Conservation (phyloP, 2,888 invertebrate genomes). For the Eristalinus sepulchralis region DNA sequence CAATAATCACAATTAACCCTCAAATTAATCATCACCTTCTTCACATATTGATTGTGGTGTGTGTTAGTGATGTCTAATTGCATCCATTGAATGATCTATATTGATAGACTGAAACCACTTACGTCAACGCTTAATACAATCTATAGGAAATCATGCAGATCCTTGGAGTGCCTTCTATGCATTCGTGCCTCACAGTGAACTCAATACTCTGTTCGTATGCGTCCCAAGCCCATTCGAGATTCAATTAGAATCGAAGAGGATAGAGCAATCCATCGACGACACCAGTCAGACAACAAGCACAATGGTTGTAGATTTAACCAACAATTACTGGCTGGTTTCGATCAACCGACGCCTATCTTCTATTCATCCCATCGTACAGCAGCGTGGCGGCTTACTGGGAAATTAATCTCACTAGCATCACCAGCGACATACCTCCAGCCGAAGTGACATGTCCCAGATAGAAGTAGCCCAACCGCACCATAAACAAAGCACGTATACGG, state of each 20-base stretch:
- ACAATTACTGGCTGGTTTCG: constrained; percentile 43
- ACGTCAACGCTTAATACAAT: too few species aligned
- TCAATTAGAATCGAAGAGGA: neutral
- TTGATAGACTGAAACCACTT: too few species aligned
- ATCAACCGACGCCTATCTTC: neutral
- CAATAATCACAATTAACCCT: too few species aligned
- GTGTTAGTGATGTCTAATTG: too few species aligned
- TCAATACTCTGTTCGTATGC: too few species aligned
- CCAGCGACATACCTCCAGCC: constrained; percentile 39
- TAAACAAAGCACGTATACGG: constrained; percentile 48
- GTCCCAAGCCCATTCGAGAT: neutral
- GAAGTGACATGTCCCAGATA: constrained; percentile 45
- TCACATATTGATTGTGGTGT: too few species aligned
- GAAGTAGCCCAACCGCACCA: constrained; percentile 45
- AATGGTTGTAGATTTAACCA: constrained; percentile 23
- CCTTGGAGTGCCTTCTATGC: too few species aligned
- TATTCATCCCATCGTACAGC: constrained; percentile 25
- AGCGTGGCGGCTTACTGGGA: neutral
- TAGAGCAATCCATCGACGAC: neutral
- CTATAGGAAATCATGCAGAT: too few species aligned
- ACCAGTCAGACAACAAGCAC: neutral
- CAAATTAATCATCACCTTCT: too few species aligned
- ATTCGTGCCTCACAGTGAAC: too few species aligned
- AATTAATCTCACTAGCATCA: constrained; percentile 38
- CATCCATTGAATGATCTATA: too few species aligned